Conservation (phyloP, 2,888 invertebrate species). For the Nemotelus pantherinus region DNA sequence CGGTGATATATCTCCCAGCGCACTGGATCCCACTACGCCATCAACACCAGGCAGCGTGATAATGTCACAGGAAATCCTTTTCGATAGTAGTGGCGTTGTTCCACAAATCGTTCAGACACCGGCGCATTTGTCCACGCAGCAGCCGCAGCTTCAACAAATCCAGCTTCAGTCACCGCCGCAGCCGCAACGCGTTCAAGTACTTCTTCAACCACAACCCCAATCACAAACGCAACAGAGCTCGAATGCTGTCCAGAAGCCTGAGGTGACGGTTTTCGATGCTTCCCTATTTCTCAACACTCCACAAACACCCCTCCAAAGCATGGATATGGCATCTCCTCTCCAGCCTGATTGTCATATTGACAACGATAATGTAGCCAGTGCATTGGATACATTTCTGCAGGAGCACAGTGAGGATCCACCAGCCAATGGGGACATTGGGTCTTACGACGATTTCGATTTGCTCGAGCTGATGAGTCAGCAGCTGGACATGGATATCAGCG, state of each 20-base stretch:
- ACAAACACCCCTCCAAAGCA: slow-evolving; percentile 57
- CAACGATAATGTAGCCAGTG: slow-evolving; percentile 61
- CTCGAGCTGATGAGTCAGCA: slow-evolving; percentile 65
- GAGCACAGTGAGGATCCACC: slow-evolving; percentile 48
- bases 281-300: slow-evolving; percentile 51
- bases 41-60: slow-evolving; percentile 58
- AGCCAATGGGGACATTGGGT: slow-evolving; percentile 55
- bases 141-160: slow-evolving; percentile 53
- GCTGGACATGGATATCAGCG: slow-evolving; percentile 68
- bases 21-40: slow-evolving; percentile 70
- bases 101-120: slow-evolving; percentile 53
- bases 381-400: slow-evolving; percentile 62
- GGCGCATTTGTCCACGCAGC: slow-evolving; percentile 55
- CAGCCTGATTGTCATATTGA: slow-evolving; percentile 60
- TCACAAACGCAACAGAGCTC: slow-evolving; percentile 52
- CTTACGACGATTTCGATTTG: slow-evolving; percentile 63
- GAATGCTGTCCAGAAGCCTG: slow-evolving; percentile 42
- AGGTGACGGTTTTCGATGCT: slow-evolving; percentile 43
- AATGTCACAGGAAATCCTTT: slow-evolving; percentile 43
- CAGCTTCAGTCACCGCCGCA: slow-evolving; percentile 50
- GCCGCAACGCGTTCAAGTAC: slow-evolving; percentile 9
- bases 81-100: slow-evolving; percentile 16
- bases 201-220: slow-evolving; percentile 46
- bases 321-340: slow-evolving; percentile 62
- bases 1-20: slow-evolving; percentile 90